Evolutionary conservation across 2,888 invertebrate species (phyloP), one percentile per base, ranked within the genome.

Genomic region (Hypomecis punctinalis): DNA sequence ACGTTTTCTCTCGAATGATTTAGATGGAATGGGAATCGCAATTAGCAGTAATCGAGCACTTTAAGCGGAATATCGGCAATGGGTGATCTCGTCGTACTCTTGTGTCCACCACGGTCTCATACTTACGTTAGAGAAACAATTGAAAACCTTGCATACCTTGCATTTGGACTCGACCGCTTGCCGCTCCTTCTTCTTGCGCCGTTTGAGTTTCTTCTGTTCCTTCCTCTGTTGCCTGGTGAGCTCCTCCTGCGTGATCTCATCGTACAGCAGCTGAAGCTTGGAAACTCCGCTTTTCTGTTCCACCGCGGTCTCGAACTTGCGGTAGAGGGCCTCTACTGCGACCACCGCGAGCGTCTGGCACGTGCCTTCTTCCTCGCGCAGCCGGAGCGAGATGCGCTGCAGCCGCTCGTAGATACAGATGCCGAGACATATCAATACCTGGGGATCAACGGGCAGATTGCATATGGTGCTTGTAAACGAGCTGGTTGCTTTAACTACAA

Each of bases 291-390:
- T 96, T 85, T 98, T 98, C 69, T 95, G 95, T 88, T 98, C 98
- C 37, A 98, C 96, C 5, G 97, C 97, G 76, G 97, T 96, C 94
- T 97, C 97, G 88, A 98, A 98, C 88, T 96, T 98, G 74, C 97
- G 96, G 80, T 96, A 96, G 10, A 98, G 93, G 5, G 98, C 97
- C 82, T 98, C 97, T 0, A 98, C 96, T 0, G 96, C 97, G 6
- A 97, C 97, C 49, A 97, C 98, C 58, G 98, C 97, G 68, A 98
- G 95, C 57, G 98, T 97, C 88, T 97, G 97, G 91, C 98, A 98
- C n/a, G 98, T 97, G 81, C 97, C 96, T 85, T 98, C 98, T 83
- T 98, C 98, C 84, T 98, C 98, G 63, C 96, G 95, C 78, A 98
- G 94, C 59, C 97, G 95, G 75, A 97, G 95, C 77, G 97, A 97